phyloP scores from a whole-genome alignment of 2,888 invertebrate genomes.

The Nycteola revayana region DNA sequence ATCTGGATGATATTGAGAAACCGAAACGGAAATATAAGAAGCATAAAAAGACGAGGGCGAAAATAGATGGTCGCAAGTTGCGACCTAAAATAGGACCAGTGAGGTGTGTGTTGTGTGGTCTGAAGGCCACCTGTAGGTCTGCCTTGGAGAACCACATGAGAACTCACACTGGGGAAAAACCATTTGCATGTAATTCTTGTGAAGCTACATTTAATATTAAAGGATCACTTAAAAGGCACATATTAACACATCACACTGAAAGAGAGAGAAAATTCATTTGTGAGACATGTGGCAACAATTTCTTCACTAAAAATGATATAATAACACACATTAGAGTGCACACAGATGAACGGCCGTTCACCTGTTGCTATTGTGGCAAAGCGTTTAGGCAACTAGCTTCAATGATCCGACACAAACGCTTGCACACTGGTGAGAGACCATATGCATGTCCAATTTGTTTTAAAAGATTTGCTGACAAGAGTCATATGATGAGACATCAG shows the following conservation, averaged over 20 bases:
- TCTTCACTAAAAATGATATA: conserved; percentile 62
- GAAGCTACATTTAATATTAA: conserved; percentile 52
- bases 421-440: conserved; percentile 72
- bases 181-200: conserved; percentile 56
- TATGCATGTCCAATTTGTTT: conserved; percentile 60
- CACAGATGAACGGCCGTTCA: conserved; percentile 64
- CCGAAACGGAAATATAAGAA: conserved; percentile 27
- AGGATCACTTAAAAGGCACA: conserved; percentile 60
- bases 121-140: conserved; percentile 50
- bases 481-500: conserved; percentile 59
- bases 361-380: conserved; percentile 59
- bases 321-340: conserved; percentile 67
- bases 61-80: conserved; percentile 35
- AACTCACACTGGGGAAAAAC: conserved; percentile 69
- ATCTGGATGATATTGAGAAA: conserved; percentile 8
- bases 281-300: conserved; percentile 69
- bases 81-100: conserved; percentile 46
- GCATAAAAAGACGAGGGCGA: conserved; percentile 14
- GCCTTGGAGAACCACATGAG: conserved; percentile 65
- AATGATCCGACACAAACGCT: conserved; percentile 62
- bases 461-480: conserved; percentile 59
- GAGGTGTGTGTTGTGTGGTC: conserved; percentile 61
- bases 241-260: conserved; percentile 48
- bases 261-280: conserved; percentile 64
- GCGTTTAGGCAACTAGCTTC: conserved; percentile 64